Percentiles rank a stretch among this genome's conserved stretches.
Conservation (phyloP, 2,888 invertebrate species). For the Cephus nigrinus region DNA sequence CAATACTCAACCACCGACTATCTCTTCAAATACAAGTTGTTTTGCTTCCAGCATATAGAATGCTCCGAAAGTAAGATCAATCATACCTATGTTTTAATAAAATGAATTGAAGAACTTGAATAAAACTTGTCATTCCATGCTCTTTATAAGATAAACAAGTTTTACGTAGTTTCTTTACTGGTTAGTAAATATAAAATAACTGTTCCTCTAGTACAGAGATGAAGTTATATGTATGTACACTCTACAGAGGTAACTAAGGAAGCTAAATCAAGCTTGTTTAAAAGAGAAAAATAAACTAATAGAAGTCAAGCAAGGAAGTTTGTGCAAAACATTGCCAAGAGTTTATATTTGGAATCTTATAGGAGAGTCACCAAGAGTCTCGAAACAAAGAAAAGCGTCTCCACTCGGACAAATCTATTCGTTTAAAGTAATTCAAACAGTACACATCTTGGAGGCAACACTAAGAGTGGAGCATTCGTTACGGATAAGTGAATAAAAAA, state of each 20-base stretch:
- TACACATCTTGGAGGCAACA: not conserved
- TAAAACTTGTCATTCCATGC: not conserved
- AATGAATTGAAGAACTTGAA: not conserved
- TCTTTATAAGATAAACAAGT: not conserved
- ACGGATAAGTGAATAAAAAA: not conserved
- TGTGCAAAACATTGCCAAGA: not conserved
- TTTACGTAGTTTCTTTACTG: not conserved
- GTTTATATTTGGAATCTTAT: not conserved
- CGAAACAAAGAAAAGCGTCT: not conserved
- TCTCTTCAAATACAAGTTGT: not conserved
- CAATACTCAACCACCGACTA: not conserved
- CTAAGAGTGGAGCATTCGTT: not conserved
- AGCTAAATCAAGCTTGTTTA: not conserved
- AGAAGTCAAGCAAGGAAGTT: not conserved
- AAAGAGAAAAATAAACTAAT: not conserved
- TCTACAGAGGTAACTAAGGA: not conserved
- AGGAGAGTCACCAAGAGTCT: not conserved
- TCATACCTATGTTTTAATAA: not conserved
- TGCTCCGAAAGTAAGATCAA: not conserved
- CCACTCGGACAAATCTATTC: not conserved
- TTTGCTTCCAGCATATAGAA: not conserved
- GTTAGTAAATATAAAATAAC: not conserved
- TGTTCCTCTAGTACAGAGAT: not conserved
- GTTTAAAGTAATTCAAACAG: not conserved
- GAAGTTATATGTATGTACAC: not conserved